A percentile compares a stretch with the other conserved stretches of the same genome.
Conservation (phyloP, 2,888 invertebrate genomes). For the Tillus elongatus region DNA sequence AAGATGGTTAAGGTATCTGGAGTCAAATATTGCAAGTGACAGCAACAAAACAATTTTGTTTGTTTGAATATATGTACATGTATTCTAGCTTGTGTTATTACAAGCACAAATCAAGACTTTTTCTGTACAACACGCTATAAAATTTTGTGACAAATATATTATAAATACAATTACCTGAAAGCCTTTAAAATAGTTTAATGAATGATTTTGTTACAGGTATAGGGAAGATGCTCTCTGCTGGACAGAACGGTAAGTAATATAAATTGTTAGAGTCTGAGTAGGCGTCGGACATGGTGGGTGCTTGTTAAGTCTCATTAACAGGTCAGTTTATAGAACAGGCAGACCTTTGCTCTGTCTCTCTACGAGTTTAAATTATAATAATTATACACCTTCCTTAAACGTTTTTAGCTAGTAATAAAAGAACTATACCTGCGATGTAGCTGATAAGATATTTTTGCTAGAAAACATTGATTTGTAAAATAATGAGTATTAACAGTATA, state of each 20-base stretch:
- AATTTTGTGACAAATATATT: too few relatives aligned
- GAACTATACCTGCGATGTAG: too few relatives aligned
- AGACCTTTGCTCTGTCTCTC: constrained; percentile 6
- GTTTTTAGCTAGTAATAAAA: too few relatives aligned
- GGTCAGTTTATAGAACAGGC: constrained; percentile 18
- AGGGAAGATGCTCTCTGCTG: constrained; percentile 81
- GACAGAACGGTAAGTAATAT: constrained; percentile 69
- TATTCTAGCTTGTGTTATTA: background rate
- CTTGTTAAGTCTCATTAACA: constrained; percentile 23
- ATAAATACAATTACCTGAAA: too few relatives aligned
- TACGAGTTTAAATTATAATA: too few relatives aligned
- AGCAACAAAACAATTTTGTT: too few relatives aligned
- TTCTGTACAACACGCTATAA: background rate
- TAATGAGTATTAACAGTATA: too few relatives aligned
- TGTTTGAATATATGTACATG: background rate
- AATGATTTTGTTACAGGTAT: constrained; percentile 60
- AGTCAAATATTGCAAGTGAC: too few relatives aligned
- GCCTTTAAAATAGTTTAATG: background rate
- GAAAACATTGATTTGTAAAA: too few relatives aligned
- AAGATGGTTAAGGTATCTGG: too few relatives aligned
- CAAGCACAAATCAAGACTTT: background rate
- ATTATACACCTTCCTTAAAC: too few relatives aligned
- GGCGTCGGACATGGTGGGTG: constrained; percentile 23
- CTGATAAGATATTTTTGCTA: too few relatives aligned
- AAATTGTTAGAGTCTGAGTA: constrained; percentile 21